Base-by-base conservation (phyloP, 23 tunicate species). In the Ciona savignyi region DNA sequence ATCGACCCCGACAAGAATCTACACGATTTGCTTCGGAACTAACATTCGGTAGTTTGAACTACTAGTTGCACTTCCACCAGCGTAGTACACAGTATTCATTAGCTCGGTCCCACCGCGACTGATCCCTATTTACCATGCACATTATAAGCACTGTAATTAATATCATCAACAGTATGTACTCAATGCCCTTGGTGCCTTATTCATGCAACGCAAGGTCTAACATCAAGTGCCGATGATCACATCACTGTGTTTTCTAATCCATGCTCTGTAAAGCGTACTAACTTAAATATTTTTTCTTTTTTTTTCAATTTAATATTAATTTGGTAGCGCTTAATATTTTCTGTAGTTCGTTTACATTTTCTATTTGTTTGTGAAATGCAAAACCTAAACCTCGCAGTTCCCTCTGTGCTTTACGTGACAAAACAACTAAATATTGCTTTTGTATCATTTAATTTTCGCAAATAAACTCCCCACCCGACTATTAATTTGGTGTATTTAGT, bases 1-100 rank as follows among this genome's bases (percentile, higher is more conserved):
- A 51, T 85, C 32, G 91, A 78, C 30, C 91, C 91, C 31, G 73
- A 70, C 26, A 49, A 66, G 34, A 85, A 85, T 28, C 34, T 83
- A 32, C 61, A 71, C 27, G 78, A 77, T 51, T 62, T 81, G 51
- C 27, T 81, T 4, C 70, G 70, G 30, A 42, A 42, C 29, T 72
- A 22, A 25, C 22, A n/a, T 11, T 63, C 24, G 67, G 6, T 63
- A 9, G 67, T 15, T 42, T 42, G 15, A 15, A 42, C 56, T 6
- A 42, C 56, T 42, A 42, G 56, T 42, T 42, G 56, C 56, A 42
- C 56, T 42, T 42, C 9, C 9, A 15, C 9, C 15, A 42, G 56
- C 56, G 56, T 42, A 42, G 56, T 42, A 9, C 56, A 15, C 56
- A 42, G 56, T 42, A 42, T 42, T 42, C 56, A n/a, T n/a, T n/a